A percentile compares a stretch with the other conserved stretches of the same genome.
phyloP scores from a whole-genome alignment of 2,888 invertebrate species.

The Sinopyrophorus schimmeli region DNA sequence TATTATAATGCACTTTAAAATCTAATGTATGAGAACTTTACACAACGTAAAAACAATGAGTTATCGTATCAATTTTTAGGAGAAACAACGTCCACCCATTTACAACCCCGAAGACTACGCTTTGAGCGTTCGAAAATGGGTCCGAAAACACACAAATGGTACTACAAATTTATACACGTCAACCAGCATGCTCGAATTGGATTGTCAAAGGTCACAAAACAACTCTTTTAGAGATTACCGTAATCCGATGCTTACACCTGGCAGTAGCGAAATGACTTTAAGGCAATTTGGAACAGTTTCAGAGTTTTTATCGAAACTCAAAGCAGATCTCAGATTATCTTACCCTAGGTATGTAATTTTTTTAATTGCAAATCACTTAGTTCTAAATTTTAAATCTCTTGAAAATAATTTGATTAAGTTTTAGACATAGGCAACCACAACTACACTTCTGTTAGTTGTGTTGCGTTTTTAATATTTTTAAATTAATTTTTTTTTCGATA shows the following conservation, averaged over 20 bases:
- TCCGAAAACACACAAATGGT: conserved; percentile 62
- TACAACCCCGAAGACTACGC: conserved; percentile 92
- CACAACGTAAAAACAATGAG: too few relatives aligned
- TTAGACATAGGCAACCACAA: too few relatives aligned
- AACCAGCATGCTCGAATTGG: conserved; percentile 42
- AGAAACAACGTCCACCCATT: conserved; percentile 83
- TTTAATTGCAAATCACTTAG: too few relatives aligned
- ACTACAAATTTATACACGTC: conserved; percentile 46
- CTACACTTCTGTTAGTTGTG: too few relatives aligned
- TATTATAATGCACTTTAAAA: too few relatives aligned
- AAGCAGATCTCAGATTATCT: conserved; percentile 82
- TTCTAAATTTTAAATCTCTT: too few relatives aligned
- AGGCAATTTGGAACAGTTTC: conserved; percentile 86
- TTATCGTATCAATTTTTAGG: conserved; percentile 63
- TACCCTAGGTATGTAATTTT: conserved; percentile 74
- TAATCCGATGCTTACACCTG: conserved; percentile 69
- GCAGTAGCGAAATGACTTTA: conserved; percentile 82
- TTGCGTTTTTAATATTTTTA: too few relatives aligned
- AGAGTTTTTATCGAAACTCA: conserved; percentile 82
- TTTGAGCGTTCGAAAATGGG: conserved; percentile 78
- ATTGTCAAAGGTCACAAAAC: conserved; percentile 42
- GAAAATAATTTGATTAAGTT: too few relatives aligned
- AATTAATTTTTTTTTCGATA: too few relatives aligned
- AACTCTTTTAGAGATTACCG: conserved; percentile 56
- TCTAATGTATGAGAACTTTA: too few relatives aligned